Evolutionary conservation across 2,797 vertebrate species (phyloP).

Genomic region (Phataginus tetradactyla): DNA sequence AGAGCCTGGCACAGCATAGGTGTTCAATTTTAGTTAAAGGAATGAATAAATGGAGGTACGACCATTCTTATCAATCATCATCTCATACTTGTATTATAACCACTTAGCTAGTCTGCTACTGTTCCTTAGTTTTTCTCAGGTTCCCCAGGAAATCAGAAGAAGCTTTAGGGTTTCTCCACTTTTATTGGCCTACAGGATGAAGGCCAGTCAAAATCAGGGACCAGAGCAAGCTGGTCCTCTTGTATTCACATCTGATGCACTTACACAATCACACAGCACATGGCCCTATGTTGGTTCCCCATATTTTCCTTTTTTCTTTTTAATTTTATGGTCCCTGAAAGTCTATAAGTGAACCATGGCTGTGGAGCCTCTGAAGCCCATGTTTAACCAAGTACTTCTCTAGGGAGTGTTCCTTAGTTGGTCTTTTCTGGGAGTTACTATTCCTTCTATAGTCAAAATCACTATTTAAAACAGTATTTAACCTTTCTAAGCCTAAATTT

Average conservation of each 20-base stretch:
- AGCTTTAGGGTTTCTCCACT: background rate
- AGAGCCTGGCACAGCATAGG: background rate
- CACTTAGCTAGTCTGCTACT: background rate
- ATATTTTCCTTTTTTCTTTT: background rate
- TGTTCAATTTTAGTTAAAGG: background rate
- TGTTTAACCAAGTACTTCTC: background rate
- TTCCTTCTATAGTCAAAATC: background rate
- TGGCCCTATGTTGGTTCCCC: background rate
- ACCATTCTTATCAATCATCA: background rate
- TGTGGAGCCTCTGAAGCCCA: background rate
- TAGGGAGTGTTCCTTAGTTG: background rate
- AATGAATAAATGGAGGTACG: background rate
- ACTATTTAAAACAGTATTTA: background rate
- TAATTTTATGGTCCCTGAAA: background rate
- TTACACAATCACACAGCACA: background rate
- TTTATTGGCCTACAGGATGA: background rate
- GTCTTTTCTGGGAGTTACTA: background rate
- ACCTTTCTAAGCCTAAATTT: background rate
- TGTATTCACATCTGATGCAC: background rate
- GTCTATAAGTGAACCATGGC: background rate
- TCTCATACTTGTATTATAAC: background rate
- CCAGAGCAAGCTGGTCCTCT: background rate
- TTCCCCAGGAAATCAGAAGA: background rate
- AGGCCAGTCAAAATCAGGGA: background rate
- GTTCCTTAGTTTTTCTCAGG: background rate